phyloP scores from a whole-genome alignment of 2,888 invertebrate genomes.

The Nectonema munidae region DNA sequence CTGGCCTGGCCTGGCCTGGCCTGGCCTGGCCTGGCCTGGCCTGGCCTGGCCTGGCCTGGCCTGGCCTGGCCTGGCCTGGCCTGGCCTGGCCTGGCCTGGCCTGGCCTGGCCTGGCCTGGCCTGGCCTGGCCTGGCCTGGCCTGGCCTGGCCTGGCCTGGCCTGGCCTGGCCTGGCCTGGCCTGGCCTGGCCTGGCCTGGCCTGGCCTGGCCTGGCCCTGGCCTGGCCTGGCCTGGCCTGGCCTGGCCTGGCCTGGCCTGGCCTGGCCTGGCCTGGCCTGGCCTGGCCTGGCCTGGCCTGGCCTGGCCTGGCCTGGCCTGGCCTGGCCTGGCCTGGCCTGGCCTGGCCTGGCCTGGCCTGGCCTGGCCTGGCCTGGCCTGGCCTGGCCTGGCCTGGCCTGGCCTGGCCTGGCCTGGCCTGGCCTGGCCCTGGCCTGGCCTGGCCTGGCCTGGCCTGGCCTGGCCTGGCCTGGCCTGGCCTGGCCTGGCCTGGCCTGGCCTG shows the following conservation, averaged over 20 bases:
- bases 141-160: conserved; percentile 14
- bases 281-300: conserved; percentile 15
- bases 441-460: conserved; percentile 7
- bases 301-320: conserved; percentile 8
- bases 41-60: conserved; percentile 13
- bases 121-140: conserved; percentile 12
- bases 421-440: not conserved
- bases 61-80: conserved; percentile 14
- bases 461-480: conserved; percentile 14
- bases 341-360: conserved; percentile 14
- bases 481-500: conserved; percentile 7
- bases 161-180: conserved; percentile 15
- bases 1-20: conserved; percentile 12
- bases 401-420: too few relatives aligned
- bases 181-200: conserved; percentile 12
- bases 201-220: conserved; percentile 14
- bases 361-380: conserved; percentile 1
- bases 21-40: conserved; percentile 13
- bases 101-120: conserved; percentile 13
- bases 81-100: conserved; percentile 13
- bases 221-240: conserved; percentile 13
- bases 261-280: conserved; percentile 15
- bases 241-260: conserved; percentile 14
- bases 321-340: conserved; percentile 12
- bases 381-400: conserved; percentile 2